Percentiles rank a stretch among this genome's conserved stretches.
Conservation (phyloP, 1,140 invertebrate genomes). For the Dermatophagoides farinae region DNA sequence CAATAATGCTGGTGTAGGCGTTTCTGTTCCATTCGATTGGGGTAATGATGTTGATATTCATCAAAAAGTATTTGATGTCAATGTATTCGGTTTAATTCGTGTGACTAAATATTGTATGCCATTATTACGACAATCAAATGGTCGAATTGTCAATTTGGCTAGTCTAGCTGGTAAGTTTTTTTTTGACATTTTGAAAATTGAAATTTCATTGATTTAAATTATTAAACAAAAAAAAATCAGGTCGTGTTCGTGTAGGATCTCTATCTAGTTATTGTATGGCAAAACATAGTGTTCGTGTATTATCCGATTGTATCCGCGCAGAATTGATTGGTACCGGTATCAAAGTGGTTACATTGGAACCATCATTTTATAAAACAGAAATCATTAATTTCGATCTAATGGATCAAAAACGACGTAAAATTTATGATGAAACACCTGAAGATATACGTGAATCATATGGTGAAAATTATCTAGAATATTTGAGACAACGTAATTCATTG, state of each 20-base stretch:
- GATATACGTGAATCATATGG: conserved; percentile 25
- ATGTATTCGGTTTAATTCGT: conserved; percentile 40
- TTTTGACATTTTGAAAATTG: too few relatives aligned
- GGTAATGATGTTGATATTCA: conserved; percentile 19
- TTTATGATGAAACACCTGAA: conserved; percentile 23
- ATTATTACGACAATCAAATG: conserved; percentile 39
- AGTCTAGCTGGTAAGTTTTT: conserved; percentile 21
- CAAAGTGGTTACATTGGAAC: conserved; percentile 31
- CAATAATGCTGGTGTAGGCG: conserved; percentile 50
- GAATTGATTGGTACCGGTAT: conserved; percentile 34
- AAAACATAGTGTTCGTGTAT: conserved; percentile 32
- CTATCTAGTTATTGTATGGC: conserved; percentile 32
- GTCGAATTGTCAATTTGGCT: conserved; percentile 31
- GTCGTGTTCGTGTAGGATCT: conserved; percentile 17
- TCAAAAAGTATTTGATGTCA: conserved; percentile 31
- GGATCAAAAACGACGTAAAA: background rate
- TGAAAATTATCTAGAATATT: conserved; percentile 23
- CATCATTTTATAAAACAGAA: conserved; percentile 16
- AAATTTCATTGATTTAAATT: background rate
- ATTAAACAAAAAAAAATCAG: background rate
- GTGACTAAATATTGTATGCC: conserved; percentile 46
- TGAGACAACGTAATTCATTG: conserved; percentile 17
- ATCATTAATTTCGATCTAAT: conserved; percentile 5
- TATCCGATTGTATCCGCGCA: conserved; percentile 30
- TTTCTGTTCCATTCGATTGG: conserved; percentile 33